Conservation (phyloP, 2,888 invertebrate species). For the Busseola fusca region DNA sequence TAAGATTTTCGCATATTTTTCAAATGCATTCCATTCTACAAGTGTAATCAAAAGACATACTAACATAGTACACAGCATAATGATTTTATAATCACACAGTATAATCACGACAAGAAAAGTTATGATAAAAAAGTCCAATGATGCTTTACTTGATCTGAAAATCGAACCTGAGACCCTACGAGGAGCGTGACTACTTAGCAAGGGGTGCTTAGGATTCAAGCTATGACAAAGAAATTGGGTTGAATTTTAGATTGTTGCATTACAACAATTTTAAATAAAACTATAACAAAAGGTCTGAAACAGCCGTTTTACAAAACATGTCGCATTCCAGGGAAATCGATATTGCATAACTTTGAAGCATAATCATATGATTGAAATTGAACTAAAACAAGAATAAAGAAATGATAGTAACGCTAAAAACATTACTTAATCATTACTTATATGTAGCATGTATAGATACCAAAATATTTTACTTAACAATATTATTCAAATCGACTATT, state of each 20-base stretch:
- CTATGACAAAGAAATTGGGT: neutral
- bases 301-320: conserved; percentile 14
- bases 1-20: neutral
- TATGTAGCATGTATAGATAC: neutral
- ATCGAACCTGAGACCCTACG: neutral
- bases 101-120: neutral
- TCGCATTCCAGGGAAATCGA: conserved; percentile 51
- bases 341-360: conserved; percentile 39
- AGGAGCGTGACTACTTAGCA: neutral
- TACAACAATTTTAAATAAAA: neutral
- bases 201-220: neutral
- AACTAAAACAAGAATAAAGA: conserved; percentile 25
- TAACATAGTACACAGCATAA: neutral
- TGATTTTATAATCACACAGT: neutral
- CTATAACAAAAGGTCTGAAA: neutral
- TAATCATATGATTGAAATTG: conserved; percentile 25
- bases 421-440: neutral
- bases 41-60: neutral
- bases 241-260: neutral
- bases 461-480: neutral
- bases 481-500: conserved; percentile 21
- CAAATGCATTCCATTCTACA: neutral
- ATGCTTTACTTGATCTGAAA: neutral
- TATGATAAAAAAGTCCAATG: neutral
- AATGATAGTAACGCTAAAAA: conserved; percentile 13